Base-by-base conservation (phyloP, 2,797 vertebrate species). In the Enteromius argenteus region DNA sequence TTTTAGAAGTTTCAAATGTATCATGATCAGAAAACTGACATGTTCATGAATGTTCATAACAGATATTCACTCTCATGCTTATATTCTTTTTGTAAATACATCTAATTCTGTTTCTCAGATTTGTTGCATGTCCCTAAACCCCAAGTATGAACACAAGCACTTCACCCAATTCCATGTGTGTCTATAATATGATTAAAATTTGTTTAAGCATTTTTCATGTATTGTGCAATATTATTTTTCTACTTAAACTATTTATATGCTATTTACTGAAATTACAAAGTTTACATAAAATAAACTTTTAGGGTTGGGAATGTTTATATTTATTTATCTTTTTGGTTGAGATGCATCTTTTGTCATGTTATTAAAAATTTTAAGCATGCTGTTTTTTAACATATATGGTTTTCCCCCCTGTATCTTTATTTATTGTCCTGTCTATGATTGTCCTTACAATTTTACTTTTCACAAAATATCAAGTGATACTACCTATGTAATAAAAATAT, bases 201-300 rank as follows among this genome's bases (percentile, higher is more conserved):
- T 37, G 21, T 86, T 81, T 51, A 75, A 79, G 8, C 17, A 53
- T 49, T 77, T 79, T 91, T 90, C 76, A 80, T 89, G 75, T 87
- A 51, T 32, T 89, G 89, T 88, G 67, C 84, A 23, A 90, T 83
- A 78, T 88, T 87, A 3, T 30, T 80, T 90, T 27, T 74, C n/a
- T 39, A 64, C n/a, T 35, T 64, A 37, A 80, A 64, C 1, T 74
- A 81, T 91, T 87, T 91, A 72, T 91, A 83, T 80, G 49, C 73
- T 62, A 49, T 88, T 30, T 85, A 85, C 51, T 39, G 75, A 84
- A 87, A 86, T 89, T 83, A 86, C 30, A 4, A 72, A 37, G 44
- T 72, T 79, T 75, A 72, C 81, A n/a, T 64, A 39, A 82, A 74
- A 66, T 82, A 53, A 75, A 75, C 53, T 39, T 62, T 62, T 37